Percentiles rank a stretch among this genome's conserved stretches.
Evolutionary conservation across 2,888 invertebrate genomes (phyloP).

Genomic region (Drosophila subsilvestris): DNA sequence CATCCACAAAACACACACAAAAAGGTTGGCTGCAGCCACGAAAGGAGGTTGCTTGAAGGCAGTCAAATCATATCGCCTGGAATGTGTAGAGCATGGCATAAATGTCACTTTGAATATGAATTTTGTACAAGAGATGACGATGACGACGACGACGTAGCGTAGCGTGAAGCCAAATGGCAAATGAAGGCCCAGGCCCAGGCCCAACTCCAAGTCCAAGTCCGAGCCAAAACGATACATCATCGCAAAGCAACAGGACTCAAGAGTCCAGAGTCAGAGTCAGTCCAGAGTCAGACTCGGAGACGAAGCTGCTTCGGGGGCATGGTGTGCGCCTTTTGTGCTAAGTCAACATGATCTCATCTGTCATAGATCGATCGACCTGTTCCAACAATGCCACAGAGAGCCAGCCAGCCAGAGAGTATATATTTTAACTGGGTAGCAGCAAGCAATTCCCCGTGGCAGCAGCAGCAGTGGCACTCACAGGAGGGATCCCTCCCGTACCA

Average conservation of each 20-base stretch:
- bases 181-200: conserved; percentile 36
- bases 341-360: conserved; percentile 83
- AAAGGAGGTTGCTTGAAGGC: conserved; percentile 50
- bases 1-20: conserved; percentile 12
- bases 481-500: conserved; percentile 43
- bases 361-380: conserved; percentile 83
- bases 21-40: conserved; percentile 5
- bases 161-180: conserved; percentile 67
- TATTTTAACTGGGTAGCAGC: conserved; percentile 52
- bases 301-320: conserved; percentile 40
- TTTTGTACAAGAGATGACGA: conserved; percentile 74
- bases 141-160: conserved; percentile 57
- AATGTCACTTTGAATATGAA: conserved; percentile 83
- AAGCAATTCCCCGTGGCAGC: conserved; percentile 2
- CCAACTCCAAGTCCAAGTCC: conserved; percentile 3
- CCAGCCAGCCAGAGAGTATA: conserved; percentile 18
- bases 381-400: conserved; percentile 65
- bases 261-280: conserved; percentile 24
- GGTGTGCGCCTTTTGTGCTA: conserved; percentile 64
- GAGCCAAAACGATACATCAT: conserved; percentile 77
- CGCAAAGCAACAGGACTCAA: conserved; percentile 76
- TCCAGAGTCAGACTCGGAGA: conserved; percentile 1
- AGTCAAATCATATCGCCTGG: conserved; percentile 73
- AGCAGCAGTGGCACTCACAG: conserved; percentile 49
- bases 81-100: conserved; percentile 82